Conservation (phyloP, 2,797 vertebrate genomes). For the Pantherophis vulpinus region DNA sequence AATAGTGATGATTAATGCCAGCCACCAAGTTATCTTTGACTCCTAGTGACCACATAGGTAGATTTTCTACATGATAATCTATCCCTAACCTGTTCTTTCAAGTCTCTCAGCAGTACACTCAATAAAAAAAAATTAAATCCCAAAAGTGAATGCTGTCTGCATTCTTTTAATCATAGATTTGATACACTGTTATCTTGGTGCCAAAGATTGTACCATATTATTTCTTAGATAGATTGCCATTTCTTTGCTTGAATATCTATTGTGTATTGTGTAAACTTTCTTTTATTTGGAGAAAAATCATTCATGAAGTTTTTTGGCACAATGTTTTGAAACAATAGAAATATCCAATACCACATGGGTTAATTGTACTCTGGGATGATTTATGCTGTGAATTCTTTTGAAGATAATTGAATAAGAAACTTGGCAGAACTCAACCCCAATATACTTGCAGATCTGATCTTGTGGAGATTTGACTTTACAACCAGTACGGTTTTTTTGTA, state of each 20-base stretch:
- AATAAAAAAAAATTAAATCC: neutral
- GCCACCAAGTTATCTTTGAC: neutral
- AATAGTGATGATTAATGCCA: neutral
- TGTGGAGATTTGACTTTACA: slow-evolving; percentile 36
- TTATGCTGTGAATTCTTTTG: neutral
- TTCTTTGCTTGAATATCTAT: neutral
- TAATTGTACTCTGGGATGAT: neutral
- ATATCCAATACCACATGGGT: neutral
- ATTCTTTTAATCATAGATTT: neutral
- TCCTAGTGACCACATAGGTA: neutral
- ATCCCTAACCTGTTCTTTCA: neutral
- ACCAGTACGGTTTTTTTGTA: neutral
- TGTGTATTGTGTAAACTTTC: neutral
- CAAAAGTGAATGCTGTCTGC: neutral
- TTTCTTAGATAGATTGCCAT: neutral
- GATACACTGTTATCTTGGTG: neutral
- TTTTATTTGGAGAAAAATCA: neutral
- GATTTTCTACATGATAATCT: neutral
- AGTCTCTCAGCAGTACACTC: neutral
- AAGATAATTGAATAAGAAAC: neutral
- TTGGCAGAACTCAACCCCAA: neutral
- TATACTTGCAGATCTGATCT: slow-evolving; percentile 46
- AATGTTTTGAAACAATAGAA: neutral
- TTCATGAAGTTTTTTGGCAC: neutral
- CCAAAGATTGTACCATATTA: neutral